A percentile compares a stretch with the other conserved stretches of the same genome.
These are phyloP conservation scores for Thymelicus sylvestris DNA, from an alignment of 2,888 invertebrate species.

Conservation along the genomic window DNA sequence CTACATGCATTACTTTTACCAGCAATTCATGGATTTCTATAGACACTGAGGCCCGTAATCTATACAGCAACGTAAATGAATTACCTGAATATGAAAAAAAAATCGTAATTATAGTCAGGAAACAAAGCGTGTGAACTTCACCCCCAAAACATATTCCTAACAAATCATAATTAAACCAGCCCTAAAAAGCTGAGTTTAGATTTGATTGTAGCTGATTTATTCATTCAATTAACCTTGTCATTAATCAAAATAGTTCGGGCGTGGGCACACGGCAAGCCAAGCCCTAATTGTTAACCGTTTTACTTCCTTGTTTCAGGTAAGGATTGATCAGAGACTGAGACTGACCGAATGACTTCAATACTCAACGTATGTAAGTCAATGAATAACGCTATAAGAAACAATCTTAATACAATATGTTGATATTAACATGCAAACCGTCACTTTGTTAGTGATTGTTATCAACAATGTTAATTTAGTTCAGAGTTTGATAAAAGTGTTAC, in stretches of 20 bases:
- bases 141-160: conserved; percentile 24
- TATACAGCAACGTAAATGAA: background rate
- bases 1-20: too few species aligned
- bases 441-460: conserved; percentile 8
- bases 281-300: conserved; percentile 32
- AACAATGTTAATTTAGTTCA: conserved; percentile 1
- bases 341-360: background rate
- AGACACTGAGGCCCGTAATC: background rate
- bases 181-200: conserved; percentile 31
- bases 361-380: background rate
- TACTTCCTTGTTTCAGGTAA: conserved; percentile 46
- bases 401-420: background rate
- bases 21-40: too few species aligned
- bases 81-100: background rate
- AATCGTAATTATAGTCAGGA: conserved; percentile 10
- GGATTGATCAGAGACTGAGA: background rate
- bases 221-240: conserved; percentile 35
- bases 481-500: conserved; percentile 6
- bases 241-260: conserved; percentile 37
- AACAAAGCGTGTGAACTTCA: conserved; percentile 26
- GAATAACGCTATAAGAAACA: background rate
- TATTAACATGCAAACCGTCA: conserved; percentile 1
- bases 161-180: conserved; percentile 37
- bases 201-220: conserved; percentile 36
- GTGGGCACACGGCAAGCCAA: conserved; percentile 13